A percentile compares a stretch with the other conserved stretches of the same genome.
Conservation (phyloP, 92 coral and sea anemone genomes). For the Parazoanthus swiftii region DNA sequence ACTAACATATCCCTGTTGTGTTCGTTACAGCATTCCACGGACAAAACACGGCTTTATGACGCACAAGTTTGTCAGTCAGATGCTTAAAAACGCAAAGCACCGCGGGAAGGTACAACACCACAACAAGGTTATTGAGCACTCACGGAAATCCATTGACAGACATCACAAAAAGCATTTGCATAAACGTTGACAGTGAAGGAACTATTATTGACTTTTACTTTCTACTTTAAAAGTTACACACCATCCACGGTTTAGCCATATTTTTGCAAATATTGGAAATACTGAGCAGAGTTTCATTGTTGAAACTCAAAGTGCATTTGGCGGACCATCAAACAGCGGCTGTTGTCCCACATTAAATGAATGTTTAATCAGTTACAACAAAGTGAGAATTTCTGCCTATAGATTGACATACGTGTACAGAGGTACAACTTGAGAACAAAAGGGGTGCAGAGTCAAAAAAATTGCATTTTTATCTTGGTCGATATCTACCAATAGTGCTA, state of each 20-base stretch:
- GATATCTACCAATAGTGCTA: too few species aligned
- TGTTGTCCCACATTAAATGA: too few species aligned
- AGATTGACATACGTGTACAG: too few species aligned
- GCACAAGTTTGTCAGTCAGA: conserved; percentile 18
- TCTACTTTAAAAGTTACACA: not conserved
- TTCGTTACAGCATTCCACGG: conserved; percentile 20
- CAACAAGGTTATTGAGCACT: not conserved
- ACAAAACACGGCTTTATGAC: conserved; percentile 23
- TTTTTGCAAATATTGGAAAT: not conserved
- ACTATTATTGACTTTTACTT: too few species aligned
- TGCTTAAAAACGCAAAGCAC: conserved; percentile 5
- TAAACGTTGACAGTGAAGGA: not conserved
- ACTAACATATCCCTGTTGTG: not conserved
- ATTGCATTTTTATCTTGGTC: too few species aligned
- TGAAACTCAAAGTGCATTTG: not conserved
- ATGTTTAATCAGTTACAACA: too few species aligned
- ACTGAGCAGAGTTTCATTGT: not conserved
- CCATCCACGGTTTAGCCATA: not conserved
- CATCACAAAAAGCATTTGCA: not conserved
- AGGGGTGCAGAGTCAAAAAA: too few species aligned
- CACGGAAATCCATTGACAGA: not conserved
- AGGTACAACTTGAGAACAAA: too few species aligned
- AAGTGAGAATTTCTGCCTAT: too few species aligned
- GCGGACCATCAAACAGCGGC: not conserved
- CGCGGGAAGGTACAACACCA: not conserved